These are phyloP conservation scores for Amphibalanus amphitrite DNA, from an alignment of 1,140 invertebrate genomes.

Conservation along the genomic window DNA sequence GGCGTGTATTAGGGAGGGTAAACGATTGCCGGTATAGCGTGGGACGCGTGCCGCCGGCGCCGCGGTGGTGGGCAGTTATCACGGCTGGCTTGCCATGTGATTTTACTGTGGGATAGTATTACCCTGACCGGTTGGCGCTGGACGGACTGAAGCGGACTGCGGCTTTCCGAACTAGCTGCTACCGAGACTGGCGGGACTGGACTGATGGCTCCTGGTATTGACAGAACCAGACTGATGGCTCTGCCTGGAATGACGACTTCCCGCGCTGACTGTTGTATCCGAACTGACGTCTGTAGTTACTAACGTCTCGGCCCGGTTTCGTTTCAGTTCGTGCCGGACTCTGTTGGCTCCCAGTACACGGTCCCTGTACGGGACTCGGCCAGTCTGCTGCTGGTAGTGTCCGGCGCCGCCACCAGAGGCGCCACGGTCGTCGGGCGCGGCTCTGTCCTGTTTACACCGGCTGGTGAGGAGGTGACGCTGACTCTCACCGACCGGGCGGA, in stretches of 20 bases:
- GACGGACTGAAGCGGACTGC: no score
- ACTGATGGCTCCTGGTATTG: no score
- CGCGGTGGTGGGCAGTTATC: background rate
- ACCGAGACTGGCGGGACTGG: no score
- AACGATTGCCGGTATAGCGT: background rate
- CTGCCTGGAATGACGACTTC: no score
- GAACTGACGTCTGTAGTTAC: no score
- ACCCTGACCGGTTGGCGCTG: no score
- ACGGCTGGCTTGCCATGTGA: background rate
- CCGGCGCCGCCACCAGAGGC: conserved; percentile 34
- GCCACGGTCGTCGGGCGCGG: conserved; percentile 33
- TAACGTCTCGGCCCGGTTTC: no score
- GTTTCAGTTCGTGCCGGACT: conserved; percentile 8
- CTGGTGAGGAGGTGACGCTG: conserved; percentile 21
- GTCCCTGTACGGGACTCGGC: conserved; percentile 13
- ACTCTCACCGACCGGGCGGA: conserved; percentile 16
- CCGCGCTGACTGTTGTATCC: no score
- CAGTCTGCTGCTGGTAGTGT: conserved; percentile 36
- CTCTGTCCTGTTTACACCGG: conserved; percentile 33
- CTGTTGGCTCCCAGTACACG: conserved; percentile 11
- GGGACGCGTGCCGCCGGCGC: background rate
- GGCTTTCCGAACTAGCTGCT: no score
- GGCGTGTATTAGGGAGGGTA: background rate
- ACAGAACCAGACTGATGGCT: no score
- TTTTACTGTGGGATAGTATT: no score